phyloP scores from a whole-genome alignment of 53 echinoderm and acorn worm species.

The Mesocentrotus franciscanus region DNA sequence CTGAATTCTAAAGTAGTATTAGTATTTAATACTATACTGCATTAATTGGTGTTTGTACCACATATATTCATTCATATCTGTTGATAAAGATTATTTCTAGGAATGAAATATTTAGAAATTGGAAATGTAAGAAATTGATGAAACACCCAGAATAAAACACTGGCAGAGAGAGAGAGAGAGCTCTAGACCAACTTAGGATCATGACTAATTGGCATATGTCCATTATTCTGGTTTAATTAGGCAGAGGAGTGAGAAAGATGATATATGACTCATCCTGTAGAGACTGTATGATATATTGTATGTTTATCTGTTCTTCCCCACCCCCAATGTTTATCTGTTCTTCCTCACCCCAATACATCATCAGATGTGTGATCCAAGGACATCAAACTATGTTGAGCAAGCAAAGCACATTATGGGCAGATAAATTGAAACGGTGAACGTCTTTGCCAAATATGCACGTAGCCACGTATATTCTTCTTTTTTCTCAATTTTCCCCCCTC shows the following conservation, averaged over 20 bases:
- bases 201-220: neutral
- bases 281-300: conserved; percentile 5
- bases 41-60: no score
- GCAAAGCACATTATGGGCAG: neutral
- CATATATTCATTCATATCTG: no score
- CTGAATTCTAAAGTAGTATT: no score
- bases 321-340: no score
- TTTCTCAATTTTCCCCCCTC: neutral
- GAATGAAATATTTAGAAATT: neutral
- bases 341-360: neutral
- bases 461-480: neutral
- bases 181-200: neutral
- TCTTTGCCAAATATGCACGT: neutral
- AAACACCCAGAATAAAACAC: neutral
- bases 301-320: neutral
- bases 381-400: neutral
- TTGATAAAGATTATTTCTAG: no score
- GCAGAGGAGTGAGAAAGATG: neutral
- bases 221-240: conserved; percentile 21
- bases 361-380: neutral
- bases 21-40: no score
- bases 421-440: neutral
- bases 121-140: neutral
- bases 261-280: neutral
- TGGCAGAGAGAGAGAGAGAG: neutral